phyloP scores from a whole-genome alignment of 2,113 vertebrate species.

The Larimichthys crocea region DNA sequence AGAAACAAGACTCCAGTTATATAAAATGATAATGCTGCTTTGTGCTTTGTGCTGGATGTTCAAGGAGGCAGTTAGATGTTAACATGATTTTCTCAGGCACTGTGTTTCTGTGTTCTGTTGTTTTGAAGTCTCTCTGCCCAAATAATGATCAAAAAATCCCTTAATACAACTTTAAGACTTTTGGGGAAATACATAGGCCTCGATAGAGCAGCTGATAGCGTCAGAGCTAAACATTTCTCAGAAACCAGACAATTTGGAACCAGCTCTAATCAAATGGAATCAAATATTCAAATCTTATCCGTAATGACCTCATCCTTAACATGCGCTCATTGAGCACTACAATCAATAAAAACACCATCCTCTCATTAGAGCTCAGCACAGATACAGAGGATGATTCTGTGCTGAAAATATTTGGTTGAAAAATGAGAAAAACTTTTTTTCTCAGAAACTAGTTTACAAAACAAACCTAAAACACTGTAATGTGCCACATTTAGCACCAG shows the following conservation, averaged over 20 bases:
- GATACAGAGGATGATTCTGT: neutral
- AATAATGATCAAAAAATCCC: constrained; percentile 7
- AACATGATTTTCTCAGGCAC: neutral
- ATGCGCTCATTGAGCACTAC: neutral
- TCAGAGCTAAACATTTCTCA: constrained; percentile 1
- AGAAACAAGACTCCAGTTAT: neutral
- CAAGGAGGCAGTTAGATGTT: constrained; percentile 14
- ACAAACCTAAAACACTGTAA: too few relatives aligned
- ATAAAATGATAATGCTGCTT: neutral
- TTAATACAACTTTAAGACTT: constrained; percentile 1
- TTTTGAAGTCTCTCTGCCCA: neutral
- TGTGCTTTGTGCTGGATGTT: constrained; percentile 1
- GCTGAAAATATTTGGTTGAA: too few relatives aligned
- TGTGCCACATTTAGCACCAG: too few relatives aligned
- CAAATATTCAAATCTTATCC: constrained; percentile 16
- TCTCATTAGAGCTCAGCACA: constrained; percentile 11
- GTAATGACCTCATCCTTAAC: constrained; percentile 16
- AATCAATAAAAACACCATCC: constrained; percentile 4
- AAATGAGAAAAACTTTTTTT: too few relatives aligned
- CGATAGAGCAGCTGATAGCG: constrained; percentile 1
- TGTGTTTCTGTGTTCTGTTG: neutral
- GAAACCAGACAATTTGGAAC: constrained; percentile 4
- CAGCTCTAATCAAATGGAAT: constrained; percentile 18
- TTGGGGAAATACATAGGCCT: neutral
- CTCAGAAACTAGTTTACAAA: too few relatives aligned